phyloP scores from a whole-genome alignment of 2,113 vertebrate genomes.

The Mirounga angustirostris region DNA sequence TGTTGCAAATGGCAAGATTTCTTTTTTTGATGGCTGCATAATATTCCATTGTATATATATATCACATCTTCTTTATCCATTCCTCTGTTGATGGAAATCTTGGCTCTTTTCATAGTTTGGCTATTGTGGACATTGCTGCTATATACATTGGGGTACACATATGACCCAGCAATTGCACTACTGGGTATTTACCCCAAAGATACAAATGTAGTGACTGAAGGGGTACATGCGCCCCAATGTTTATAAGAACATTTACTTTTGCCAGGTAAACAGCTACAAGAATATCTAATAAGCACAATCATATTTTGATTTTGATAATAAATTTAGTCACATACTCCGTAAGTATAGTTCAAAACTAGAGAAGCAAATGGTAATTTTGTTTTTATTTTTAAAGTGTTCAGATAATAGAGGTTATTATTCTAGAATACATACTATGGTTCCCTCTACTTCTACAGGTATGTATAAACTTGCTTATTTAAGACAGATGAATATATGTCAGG shows the following conservation, averaged over 20 bases:
- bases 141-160: too few species aligned
- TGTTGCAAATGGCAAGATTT: too few species aligned
- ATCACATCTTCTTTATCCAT: too few species aligned
- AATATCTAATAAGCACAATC: constrained; percentile 42
- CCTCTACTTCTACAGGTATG: background rate
- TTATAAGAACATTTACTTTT: background rate
- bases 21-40: too few species aligned
- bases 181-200: too few species aligned
- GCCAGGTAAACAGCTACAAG: background rate
- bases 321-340: background rate
- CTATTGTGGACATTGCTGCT: too few species aligned
- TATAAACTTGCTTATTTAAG: background rate
- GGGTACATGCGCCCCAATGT: too few species aligned
- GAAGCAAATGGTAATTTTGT: background rate
- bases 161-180: too few species aligned
- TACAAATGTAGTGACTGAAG: too few species aligned
- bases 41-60: too few species aligned
- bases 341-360: constrained; percentile 22
- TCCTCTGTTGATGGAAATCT: too few species aligned
- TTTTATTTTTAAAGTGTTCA: constrained; percentile 10
- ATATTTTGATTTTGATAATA: constrained; percentile 24
- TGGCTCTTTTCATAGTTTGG: too few species aligned
- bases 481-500: background rate
- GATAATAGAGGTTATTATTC: background rate
- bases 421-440: background rate